Base-by-base conservation (phyloP, 1,140 invertebrate species). In the Drosophila littoralis region DNA sequence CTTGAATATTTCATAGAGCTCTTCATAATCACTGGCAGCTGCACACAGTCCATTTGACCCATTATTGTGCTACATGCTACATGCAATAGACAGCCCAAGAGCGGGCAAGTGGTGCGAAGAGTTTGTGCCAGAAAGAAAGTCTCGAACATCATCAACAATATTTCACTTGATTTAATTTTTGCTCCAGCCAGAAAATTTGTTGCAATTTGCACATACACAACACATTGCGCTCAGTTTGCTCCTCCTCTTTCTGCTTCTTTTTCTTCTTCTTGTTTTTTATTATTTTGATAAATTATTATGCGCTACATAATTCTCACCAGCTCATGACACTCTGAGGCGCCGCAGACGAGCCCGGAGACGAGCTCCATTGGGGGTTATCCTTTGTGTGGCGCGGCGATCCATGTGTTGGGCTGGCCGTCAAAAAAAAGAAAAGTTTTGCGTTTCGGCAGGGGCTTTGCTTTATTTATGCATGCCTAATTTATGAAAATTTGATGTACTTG, bases 401-500 rank as follows among this genome's bases (percentile, higher is more conserved):
- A 72, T 72, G 69, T 66, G 61, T 66, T 59, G 61, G 54, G 36
- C 46, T 51, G 60, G 61, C 61, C 69, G 67, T 76, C 70, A 82
- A 79, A 79, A 82, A 86, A 81, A 79, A 22, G 3, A 22, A 22
- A 22, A 28, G 22, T 86, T 63, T 60, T 43, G n/a, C 51, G 40
- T 40, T 73, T 40, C 67, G 22, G 54, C 48, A 22, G 13, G 38
- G 22, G 40, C 46, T 67, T 69, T 54, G 54, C 64, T 78, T 89
- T 84, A 88, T 89, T 89, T 89, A 89, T 89, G 85, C 80, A 89
- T 89, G 80, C 80, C 84, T 89, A 89, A 89, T 89, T 89, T 89
- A 89, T 89, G 84, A 89, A 89, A 89, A 89, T 89, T 89, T 89
- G 84, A 89, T 89, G 84, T 89, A 89, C 84, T 89, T 89, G 80